Base-by-base conservation (phyloP, 2,888 invertebrate species). In the Chaetoderma sp. region DNA sequence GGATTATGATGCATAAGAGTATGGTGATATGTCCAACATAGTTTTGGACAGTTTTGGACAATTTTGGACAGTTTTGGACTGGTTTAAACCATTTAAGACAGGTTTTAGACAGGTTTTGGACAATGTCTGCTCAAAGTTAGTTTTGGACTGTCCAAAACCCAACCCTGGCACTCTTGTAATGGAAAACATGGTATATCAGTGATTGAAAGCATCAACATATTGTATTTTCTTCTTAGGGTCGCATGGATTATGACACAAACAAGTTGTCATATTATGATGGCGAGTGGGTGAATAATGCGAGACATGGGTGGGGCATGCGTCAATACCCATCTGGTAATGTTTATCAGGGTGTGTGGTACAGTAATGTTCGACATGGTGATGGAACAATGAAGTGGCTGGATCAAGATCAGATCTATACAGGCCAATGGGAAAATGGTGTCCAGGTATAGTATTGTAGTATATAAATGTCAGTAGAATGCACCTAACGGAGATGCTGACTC, bases 301-400 rank as follows among this genome's bases (percentile, higher is more conserved):
- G 81, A 25, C 85, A 86, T 70, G 87, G 84, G 6, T 83, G 78
- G 77, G 87, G 86, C 4, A 79, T 75, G 1, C 70, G 84, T 5
- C 83, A 81, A 69, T 86, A 84, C 63, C 79, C 83, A 0, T 82
- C 82, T 5, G 84, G 85, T 4, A 86, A 86, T 67, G 58, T 80
- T 4, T 86, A 86, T 68, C 78, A 85, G 61, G 86, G 86, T 4
- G 82, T 83, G 81, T 87, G 86, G 86, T 84, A 82, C 62, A 83
- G 80, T 71, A 85, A 85, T 68, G 78, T 83, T 4, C 75, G 86
- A 10, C 86, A 87, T 73, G 86, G 86, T 3, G 81, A 85, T 50
- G 87, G 87, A 13, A 85, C 83, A 18, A 87, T 87, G 86, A 80
- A 83, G 56, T 87, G 87, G 87, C 60, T 81, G 33, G 83, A 84